phyloP scores from a whole-genome alignment of 2,113 vertebrate genomes.

The Corythornis cristatus region DNA sequence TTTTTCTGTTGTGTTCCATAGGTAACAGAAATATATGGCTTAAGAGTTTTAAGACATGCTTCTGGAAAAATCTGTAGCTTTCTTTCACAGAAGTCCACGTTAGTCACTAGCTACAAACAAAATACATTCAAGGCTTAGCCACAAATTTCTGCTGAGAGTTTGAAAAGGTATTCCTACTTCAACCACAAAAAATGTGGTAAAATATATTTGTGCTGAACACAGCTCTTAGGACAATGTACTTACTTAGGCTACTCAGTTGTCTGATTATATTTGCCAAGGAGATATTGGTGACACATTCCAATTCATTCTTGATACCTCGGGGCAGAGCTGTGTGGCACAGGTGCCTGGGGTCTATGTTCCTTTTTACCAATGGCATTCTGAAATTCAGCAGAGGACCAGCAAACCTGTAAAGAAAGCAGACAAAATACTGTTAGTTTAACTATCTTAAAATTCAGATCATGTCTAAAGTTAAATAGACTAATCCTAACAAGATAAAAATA shows the following conservation, averaged over 20 bases:
- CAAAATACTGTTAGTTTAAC: neutral
- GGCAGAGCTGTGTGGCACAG: constrained; percentile 97
- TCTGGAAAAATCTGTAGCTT: neutral
- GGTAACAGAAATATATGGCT: neutral
- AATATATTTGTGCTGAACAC: neutral
- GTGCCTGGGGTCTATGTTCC: constrained; percentile 98
- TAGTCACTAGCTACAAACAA: neutral
- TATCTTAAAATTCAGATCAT: neutral
- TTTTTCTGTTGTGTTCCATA: neutral
- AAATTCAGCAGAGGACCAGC: constrained; percentile 62
- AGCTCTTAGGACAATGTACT: constrained; percentile 72
- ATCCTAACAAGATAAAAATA: neutral
- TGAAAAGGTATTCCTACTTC: neutral
- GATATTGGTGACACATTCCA: constrained; percentile 99
- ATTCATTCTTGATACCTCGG: constrained; percentile 93
- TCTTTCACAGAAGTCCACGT: neutral
- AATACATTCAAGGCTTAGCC: neutral
- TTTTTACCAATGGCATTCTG: constrained; percentile 96
- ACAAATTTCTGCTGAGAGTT: neutral
- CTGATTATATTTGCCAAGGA: constrained; percentile 98
- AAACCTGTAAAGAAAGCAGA: constrained; percentile 71
- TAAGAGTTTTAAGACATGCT: neutral
- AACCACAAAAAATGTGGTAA: neutral
- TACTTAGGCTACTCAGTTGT: constrained; percentile 98
- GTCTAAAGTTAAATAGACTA: neutral